These are phyloP conservation scores for Solenopsis invicta DNA, from an alignment of 1,140 invertebrate genomes.

Conservation along the genomic window DNA sequence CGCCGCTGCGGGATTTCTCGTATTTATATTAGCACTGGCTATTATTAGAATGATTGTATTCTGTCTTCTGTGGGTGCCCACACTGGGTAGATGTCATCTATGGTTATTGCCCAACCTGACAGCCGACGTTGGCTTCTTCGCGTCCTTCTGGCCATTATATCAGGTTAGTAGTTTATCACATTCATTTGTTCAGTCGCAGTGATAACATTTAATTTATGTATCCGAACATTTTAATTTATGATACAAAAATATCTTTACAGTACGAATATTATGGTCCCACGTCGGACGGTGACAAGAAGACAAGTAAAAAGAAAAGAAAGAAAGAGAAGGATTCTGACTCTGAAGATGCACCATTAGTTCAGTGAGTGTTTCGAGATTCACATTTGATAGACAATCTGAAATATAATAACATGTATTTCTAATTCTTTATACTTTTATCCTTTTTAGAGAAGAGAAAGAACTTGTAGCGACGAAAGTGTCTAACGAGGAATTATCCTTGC, in stretches of 20 bases:
- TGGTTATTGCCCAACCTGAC: constrained; percentile 99
- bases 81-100: constrained; percentile 96
- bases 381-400: constrained; percentile 33
- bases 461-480: constrained; percentile 72
- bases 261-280: constrained; percentile 92
- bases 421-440: constrained; percentile 31
- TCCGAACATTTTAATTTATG: not conserved
- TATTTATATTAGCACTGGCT: constrained; percentile 96
- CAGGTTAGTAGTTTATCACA: constrained; percentile 88
- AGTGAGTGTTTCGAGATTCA: constrained; percentile 74
- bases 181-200: not conserved
- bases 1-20: constrained; percentile 96
- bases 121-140: constrained; percentile 99
- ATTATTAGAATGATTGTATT: constrained; percentile 97
- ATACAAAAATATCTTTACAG: constrained; percentile 84
- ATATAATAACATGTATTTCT: constrained; percentile 27
- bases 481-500: constrained; percentile 68
- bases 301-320: constrained; percentile 92
- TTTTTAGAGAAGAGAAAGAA: constrained; percentile 78
- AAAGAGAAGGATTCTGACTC: constrained; percentile 92
- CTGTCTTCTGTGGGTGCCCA: constrained; percentile 95
- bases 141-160: constrained; percentile 99
- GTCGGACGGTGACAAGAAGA: constrained; percentile 87
- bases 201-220: too few species aligned
- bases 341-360: constrained; percentile 85